A percentile compares a stretch with the other conserved stretches of the same genome.
Evolutionary conservation across 2,888 invertebrate species (phyloP).

Genomic region (Cephus runcator): DNA sequence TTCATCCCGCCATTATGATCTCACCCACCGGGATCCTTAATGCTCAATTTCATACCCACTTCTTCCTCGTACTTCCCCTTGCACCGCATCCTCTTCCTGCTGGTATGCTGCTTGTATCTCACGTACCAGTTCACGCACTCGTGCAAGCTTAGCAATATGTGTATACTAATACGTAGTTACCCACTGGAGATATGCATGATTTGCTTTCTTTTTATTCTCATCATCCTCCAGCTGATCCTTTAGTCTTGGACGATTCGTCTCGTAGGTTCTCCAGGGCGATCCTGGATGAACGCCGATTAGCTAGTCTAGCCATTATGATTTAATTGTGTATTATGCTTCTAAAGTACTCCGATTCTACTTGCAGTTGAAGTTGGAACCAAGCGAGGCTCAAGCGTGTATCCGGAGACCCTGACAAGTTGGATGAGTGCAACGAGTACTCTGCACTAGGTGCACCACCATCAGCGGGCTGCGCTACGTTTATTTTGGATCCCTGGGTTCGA

Average conservation of each 20-base stretch:
- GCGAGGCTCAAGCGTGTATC: conserved; percentile 6
- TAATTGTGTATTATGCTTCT: not conserved
- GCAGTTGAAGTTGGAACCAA: not conserved
- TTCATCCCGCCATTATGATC: conserved; percentile 31
- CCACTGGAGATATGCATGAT: not conserved
- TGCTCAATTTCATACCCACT: conserved; percentile 40
- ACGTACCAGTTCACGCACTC: not conserved
- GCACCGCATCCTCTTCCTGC: not conserved
- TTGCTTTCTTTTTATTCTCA: not conserved
- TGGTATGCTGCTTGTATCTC: not conserved
- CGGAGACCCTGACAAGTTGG: conserved; percentile 2
- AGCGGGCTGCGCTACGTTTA: conserved; percentile 33
- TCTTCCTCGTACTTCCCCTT: conserved; percentile 35
- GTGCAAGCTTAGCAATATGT: not conserved
- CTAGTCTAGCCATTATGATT: not conserved
- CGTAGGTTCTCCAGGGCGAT: not conserved
- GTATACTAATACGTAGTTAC: not conserved
- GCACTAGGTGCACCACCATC: not conserved
- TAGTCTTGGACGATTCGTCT: not conserved
- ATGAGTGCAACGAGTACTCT: not conserved
- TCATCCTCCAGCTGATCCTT: not conserved
- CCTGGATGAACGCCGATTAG: not conserved
- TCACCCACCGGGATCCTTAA: conserved; percentile 37
- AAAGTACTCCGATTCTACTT: not conserved
- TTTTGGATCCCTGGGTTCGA: conserved; percentile 51